These are phyloP conservation scores for Grallaria varia DNA, from an alignment of 2,113 vertebrate genomes.

Conservation along the genomic window DNA sequence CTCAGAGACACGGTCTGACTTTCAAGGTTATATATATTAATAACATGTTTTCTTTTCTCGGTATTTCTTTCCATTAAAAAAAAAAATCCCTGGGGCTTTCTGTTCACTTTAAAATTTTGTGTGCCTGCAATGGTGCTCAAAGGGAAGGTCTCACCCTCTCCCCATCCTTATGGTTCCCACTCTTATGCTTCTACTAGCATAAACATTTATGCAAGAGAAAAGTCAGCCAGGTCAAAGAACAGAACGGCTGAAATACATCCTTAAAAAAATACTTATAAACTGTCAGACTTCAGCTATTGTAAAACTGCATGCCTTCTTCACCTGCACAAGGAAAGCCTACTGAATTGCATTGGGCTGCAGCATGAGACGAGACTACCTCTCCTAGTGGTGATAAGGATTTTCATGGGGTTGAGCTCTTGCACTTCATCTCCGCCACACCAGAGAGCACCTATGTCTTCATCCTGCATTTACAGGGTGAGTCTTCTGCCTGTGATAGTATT, in stretches of 20 bases:
- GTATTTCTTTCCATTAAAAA: background rate
- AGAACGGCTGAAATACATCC: background rate
- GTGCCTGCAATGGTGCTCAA: background rate
- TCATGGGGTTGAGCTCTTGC: background rate
- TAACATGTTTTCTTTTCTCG: background rate
- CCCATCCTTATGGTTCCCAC: background rate
- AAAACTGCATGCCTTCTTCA: background rate
- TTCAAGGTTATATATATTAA: background rate
- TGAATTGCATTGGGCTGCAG: background rate
- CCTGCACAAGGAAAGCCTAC: background rate
- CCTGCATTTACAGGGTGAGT: background rate
- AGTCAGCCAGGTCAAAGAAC: background rate
- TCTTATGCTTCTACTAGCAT: background rate
- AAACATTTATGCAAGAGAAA: background rate
- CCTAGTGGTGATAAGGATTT: background rate
- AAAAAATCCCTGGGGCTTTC: accelerated
- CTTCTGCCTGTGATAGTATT: background rate
- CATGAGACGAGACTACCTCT: background rate
- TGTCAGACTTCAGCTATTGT: background rate
- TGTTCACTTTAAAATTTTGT: background rate
- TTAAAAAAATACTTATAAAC: background rate
- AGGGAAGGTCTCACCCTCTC: background rate
- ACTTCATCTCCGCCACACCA: background rate
- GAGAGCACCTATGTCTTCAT: background rate
- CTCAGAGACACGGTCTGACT: background rate